Evolutionary conservation across 2,888 invertebrate species (phyloP).

Genomic region (Acholoe squamosa): DNA sequence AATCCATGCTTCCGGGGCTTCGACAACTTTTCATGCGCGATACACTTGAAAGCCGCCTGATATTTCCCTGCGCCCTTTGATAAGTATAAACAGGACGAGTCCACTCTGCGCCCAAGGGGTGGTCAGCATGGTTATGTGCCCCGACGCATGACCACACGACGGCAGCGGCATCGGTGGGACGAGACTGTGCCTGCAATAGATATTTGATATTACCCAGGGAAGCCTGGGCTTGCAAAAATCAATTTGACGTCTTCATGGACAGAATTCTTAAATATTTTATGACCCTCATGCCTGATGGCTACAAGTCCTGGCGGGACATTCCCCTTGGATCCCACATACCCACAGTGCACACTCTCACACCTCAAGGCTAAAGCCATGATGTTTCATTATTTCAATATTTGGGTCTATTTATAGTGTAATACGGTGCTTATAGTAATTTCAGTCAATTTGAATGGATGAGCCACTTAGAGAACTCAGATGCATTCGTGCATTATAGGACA

Average conservation of each 20-base stretch:
- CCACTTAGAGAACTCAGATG: no score
- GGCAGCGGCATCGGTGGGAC: conserved; percentile 15
- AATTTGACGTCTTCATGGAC: conserved; percentile 62
- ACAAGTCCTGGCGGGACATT: conserved; percentile 42
- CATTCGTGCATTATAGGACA: no score
- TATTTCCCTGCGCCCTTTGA: conserved; percentile 64
- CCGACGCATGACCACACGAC: conserved; percentile 39
- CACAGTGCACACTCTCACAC: no score
- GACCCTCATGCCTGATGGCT: conserved; percentile 48
- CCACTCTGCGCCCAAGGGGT: conserved; percentile 57
- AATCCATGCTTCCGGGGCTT: conserved; percentile 58
- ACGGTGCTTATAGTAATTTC: no score
- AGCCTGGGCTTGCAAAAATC: conserved; percentile 61
- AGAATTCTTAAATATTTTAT: conserved; percentile 60
- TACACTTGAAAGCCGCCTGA: conserved; percentile 64
- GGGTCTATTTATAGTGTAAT: no score
- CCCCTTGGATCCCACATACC: neutral
- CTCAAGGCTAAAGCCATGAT: no score
- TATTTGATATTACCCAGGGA: conserved; percentile 61
- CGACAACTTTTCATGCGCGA: conserved; percentile 61
- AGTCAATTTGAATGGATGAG: no score
- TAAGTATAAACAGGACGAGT: conserved; percentile 64
- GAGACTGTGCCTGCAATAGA: conserved; percentile 47
- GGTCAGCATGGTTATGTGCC: conserved; percentile 32
- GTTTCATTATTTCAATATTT: no score